Evolutionary conservation across 2,797 vertebrate species (phyloP).

Genomic region (Manis crassicaudata): DNA sequence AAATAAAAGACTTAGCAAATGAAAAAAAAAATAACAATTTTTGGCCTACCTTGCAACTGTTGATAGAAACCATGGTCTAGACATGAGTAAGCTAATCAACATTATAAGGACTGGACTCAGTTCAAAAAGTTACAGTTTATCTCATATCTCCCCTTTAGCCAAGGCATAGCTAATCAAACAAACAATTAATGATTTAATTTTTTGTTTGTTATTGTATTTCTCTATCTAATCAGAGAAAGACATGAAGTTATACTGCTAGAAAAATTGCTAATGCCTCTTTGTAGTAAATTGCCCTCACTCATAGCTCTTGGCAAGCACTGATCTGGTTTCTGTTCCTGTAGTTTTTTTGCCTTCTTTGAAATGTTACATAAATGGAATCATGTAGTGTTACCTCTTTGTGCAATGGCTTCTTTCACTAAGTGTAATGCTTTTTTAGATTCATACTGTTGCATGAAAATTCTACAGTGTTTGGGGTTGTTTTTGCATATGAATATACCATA

Average conservation of each 20-base stretch:
- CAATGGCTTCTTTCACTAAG: neutral
- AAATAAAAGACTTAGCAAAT: neutral
- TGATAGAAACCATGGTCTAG: neutral
- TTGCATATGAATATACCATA: neutral
- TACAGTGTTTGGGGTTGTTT: neutral
- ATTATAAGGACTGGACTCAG: neutral
- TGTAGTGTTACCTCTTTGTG: neutral
- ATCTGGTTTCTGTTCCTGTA: neutral
- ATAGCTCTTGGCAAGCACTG: neutral
- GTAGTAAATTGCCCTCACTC: neutral
- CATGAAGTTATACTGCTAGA: neutral
- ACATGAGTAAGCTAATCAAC: neutral
- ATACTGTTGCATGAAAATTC: neutral
- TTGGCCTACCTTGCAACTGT: neutral
- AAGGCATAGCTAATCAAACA: neutral
- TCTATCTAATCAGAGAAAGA: neutral
- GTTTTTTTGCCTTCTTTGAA: constrained; percentile 14
- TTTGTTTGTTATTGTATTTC: neutral
- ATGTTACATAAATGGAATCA: neutral
- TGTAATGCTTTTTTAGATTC: neutral
- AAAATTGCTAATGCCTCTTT: neutral
- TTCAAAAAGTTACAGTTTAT: neutral
- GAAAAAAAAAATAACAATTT: neutral
- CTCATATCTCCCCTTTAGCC: neutral
- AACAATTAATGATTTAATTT: neutral